Conservation (phyloP, 2,888 invertebrate species). For the Caenorhabditis drosophilae region DNA sequence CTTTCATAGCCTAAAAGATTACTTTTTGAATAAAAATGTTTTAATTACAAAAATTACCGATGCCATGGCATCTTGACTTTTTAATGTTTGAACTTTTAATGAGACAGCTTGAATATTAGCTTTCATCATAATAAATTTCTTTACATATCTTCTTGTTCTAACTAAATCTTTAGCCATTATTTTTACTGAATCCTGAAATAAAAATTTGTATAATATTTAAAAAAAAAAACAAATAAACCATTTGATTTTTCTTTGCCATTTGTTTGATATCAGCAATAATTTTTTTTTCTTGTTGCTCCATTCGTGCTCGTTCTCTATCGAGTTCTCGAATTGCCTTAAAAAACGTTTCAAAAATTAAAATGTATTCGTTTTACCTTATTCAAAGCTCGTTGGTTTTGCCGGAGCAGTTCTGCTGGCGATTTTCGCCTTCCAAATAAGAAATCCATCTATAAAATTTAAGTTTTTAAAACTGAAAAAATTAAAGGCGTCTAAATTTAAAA, state of each 20-base stretch:
- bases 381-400: constrained; percentile 95
- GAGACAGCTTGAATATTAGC: constrained; percentile 87
- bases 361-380: constrained; percentile 77
- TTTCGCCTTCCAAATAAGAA: constrained; percentile 89
- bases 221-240: constrained; percentile 78
- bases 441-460: constrained; percentile 64
- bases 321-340: constrained; percentile 88
- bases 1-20: constrained; percentile 83
- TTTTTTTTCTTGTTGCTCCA: constrained; percentile 99
- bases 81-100: constrained; percentile 93
- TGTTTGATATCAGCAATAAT: constrained; percentile 97
- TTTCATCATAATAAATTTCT: constrained; percentile 98
- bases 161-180: constrained; percentile 99
- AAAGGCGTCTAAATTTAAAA: not conserved
- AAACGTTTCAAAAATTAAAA: not conserved
- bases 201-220: not conserved
- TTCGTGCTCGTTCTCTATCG: constrained; percentile 75
- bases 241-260: constrained; percentile 97
- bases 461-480: not conserved
- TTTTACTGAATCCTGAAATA: constrained; percentile 89
- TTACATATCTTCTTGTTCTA: constrained; percentile 87
- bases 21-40: too few relatives aligned
- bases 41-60: not conserved
- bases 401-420: constrained; percentile 95
- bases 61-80: constrained; percentile 91